Percentiles rank a stretch among this genome's conserved stretches.
These are phyloP conservation scores for Papilio demoleus DNA, from an alignment of 2,888 invertebrate genomes.

Conservation along the genomic window DNA sequence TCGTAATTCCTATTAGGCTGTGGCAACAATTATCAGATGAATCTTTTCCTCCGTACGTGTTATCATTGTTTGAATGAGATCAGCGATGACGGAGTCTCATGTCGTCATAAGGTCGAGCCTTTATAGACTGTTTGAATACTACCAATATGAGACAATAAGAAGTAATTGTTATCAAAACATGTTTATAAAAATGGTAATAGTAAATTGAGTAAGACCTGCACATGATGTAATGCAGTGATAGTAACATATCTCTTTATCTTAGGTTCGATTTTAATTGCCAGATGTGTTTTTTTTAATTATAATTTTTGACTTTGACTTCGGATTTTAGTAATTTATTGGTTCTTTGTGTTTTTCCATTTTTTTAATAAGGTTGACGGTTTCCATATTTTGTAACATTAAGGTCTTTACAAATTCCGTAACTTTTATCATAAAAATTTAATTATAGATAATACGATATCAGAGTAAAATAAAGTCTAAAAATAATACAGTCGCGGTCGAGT, in stretches of 20 bases:
- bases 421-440: background rate
- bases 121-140: constrained; percentile 37
- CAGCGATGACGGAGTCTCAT: constrained; percentile 61
- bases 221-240: background rate
- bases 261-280: background rate
- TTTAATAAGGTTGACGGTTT: too few species aligned
- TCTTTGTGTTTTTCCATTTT: background rate
- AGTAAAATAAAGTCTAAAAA: background rate
- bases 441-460: background rate
- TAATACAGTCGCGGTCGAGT: constrained; percentile 15
- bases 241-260: background rate
- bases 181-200: constrained; percentile 3
- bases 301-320: background rate
- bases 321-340: background rate
- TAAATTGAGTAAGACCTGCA: constrained; percentile 9
- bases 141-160: constrained; percentile 7
- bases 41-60: constrained; percentile 41
- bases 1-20: constrained; percentile 14
- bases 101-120: constrained; percentile 57
- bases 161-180: constrained; percentile 1
- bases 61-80: constrained; percentile 61
- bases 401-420: background rate
- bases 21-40: constrained; percentile 30
- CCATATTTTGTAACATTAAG: too few species aligned
- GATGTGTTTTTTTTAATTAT: background rate